These are phyloP conservation scores for Cephonodes hylas DNA, from an alignment of 2,888 invertebrate genomes.

Conservation along the genomic window DNA sequence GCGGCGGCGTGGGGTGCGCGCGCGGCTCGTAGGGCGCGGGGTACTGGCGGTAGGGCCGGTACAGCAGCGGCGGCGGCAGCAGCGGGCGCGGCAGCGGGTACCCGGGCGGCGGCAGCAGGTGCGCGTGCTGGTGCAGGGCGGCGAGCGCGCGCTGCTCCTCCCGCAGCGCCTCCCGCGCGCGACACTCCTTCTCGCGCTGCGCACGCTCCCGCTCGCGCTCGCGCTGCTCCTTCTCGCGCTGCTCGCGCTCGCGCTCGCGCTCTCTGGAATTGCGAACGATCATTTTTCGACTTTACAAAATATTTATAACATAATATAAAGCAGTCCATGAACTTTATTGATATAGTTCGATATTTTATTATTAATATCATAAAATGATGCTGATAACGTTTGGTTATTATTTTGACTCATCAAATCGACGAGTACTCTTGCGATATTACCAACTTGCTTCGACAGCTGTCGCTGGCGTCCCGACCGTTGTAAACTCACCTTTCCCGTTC, in stretches of 20 bases:
- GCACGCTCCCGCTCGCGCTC: conserved; percentile 63
- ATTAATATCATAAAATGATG: too few relatives aligned
- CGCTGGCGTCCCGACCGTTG: background rate
- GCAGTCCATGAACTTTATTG: background rate
- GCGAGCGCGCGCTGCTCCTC: conserved; percentile 27
- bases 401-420: too few relatives aligned
- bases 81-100: conserved; percentile 48
- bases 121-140: conserved; percentile 41
- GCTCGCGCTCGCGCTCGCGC: conserved; percentile 58
- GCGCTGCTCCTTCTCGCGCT: conserved; percentile 65
- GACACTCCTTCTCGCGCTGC: conserved; percentile 60
- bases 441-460: background rate
- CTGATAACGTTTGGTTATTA: too few relatives aligned
- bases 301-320: background rate
- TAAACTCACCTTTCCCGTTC: conserved; percentile 48
- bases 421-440: too few relatives aligned
- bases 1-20: conserved; percentile 39
- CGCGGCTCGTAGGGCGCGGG: conserved; percentile 37
- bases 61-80: conserved; percentile 58
- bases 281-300: background rate
- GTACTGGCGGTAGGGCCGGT: conserved; percentile 61
- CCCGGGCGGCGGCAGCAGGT: conserved; percentile 44
- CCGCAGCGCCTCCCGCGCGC: conserved; percentile 61
- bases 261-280: conserved; percentile 23
- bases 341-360: too few relatives aligned